Conservation (phyloP, 2,113 vertebrate species). For the Microcebus griseorufus region DNA sequence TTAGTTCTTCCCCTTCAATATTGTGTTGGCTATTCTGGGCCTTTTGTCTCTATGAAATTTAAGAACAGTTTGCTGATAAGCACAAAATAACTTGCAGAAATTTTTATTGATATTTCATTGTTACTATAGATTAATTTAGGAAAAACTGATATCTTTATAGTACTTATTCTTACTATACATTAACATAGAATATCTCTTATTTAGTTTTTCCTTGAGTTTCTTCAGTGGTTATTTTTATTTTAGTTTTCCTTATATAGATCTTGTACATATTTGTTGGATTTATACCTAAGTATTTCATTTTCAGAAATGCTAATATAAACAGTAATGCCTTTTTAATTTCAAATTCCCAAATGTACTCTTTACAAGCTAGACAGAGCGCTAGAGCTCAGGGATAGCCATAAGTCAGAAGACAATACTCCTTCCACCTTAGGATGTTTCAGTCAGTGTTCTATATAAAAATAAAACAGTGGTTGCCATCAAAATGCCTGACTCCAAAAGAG, state of each 20-base stretch:
- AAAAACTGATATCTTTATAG: background rate
- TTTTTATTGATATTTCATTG: background rate
- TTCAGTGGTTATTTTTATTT: background rate
- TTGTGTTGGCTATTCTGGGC: background rate
- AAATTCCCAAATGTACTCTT: background rate
- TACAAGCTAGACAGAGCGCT: background rate
- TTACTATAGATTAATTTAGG: background rate
- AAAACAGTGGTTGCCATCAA: background rate
- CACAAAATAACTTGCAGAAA: background rate
- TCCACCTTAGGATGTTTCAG: background rate
- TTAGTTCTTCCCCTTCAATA: background rate
- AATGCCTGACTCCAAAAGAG: background rate
- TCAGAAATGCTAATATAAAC: background rate
- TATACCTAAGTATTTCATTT: background rate
- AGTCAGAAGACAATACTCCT: background rate
- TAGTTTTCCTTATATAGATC: background rate
- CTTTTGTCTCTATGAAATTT: background rate
- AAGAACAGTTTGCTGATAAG: background rate
- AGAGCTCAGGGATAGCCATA: too few species aligned
- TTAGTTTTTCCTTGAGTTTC: background rate
- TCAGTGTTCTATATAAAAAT: background rate
- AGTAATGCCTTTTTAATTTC: background rate
- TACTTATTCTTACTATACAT: background rate
- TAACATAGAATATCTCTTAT: background rate
- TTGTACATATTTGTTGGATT: background rate